Evolutionary conservation across 1,140 invertebrate species (phyloP), one percentile per base, ranked within the genome.

Genomic region (Chironomus striatipennis): DNA sequence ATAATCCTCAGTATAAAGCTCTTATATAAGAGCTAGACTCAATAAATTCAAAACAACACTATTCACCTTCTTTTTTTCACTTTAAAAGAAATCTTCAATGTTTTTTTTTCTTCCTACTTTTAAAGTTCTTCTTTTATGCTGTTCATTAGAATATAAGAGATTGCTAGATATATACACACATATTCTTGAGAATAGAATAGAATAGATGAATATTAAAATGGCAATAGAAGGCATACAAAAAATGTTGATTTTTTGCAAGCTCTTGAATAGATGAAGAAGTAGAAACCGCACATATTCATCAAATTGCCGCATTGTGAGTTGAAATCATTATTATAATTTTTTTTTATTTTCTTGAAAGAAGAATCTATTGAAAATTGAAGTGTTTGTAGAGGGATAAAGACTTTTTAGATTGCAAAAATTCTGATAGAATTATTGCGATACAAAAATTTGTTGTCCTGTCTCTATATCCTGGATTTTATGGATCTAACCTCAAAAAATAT

Each of bases 171-270:
- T n/a, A n/a, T 34, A 34, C 5, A 34, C 24, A 57, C 47, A 15
- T n/a, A 12, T n/a, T 12, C 12, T 57, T 15, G 47, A 57, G n/a
- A 57, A 57, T 57, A 57, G 47, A 57, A 57, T 34, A 34, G 24
- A 34, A 34, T 34, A 34, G 24, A 34, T 34, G 24, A 34, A 34
- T 34, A 34, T 34, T 34, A 34, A 34, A 34, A 34, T 34, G 24
- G 24, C 24, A 34, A 34, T 34, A 34, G 24, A 34, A 34, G 24
- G 24, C 24, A 34, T 34, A 34, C 24, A 34, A 47, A 47, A 57
- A 57, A 57, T 57, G 47, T 57, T 57, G 47, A 57, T 57, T 57
- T 57, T 57, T 57, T 57, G 47, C 47, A 57, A 57, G 47, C n/a
- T 57, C 8, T 47, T 34, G 24, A 34, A 34, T 34, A 34, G 24